phyloP scores from a whole-genome alignment of 2,797 vertebrate genomes.

The Hirundo rustica region DNA sequence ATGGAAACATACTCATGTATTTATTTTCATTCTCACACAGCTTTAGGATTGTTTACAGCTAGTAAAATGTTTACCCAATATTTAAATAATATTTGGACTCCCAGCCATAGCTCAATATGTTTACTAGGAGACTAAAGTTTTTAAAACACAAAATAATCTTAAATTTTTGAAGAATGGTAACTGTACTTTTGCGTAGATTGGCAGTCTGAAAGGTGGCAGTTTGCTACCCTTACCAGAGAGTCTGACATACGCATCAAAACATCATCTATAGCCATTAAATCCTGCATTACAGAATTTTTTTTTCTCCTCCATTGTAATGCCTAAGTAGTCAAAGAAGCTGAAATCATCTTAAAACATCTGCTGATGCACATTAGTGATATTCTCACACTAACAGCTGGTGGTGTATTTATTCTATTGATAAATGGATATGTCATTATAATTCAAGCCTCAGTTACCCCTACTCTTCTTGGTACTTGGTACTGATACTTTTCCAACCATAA shows the following conservation, averaged over 20 bases:
- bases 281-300: neutral
- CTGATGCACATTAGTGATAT: neutral
- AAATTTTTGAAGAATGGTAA: neutral
- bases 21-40: neutral
- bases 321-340: neutral
- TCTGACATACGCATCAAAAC: neutral
- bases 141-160: neutral
- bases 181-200: neutral
- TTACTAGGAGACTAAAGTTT: neutral
- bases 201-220: neutral
- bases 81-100: neutral
- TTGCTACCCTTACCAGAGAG: neutral
- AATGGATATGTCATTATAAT: neutral
- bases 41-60: neutral
- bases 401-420: neutral
- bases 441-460: neutral
- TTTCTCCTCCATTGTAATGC: neutral
- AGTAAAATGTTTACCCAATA: neutral
- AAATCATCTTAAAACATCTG: neutral
- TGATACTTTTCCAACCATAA: neutral
- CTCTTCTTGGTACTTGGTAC: neutral
- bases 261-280: neutral
- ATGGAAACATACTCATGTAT: neutral
- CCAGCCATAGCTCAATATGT: neutral
- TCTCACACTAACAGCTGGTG: neutral